A percentile compares a stretch with the other conserved stretches of the same genome.
These are phyloP conservation scores for Cepaea hortensis DNA, from an alignment of 2,888 invertebrate genomes.

Conservation along the genomic window DNA sequence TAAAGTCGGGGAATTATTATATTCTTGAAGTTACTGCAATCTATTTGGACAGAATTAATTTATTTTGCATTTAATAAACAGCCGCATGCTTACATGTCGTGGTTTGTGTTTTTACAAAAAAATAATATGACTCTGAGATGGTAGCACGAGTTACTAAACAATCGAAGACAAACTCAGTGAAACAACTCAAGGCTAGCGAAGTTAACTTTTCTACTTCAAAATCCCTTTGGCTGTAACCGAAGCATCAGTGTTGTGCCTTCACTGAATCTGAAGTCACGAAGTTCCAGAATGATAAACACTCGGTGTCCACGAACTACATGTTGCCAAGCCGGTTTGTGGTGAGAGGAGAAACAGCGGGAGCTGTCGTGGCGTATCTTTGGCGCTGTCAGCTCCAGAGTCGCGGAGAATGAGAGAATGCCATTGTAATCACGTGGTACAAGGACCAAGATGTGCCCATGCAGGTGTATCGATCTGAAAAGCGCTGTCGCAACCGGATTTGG, in stretches of 20 bases:
- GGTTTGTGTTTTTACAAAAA: no score
- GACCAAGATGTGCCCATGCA: slow-evolving; percentile 41
- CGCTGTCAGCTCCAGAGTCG: neutral
- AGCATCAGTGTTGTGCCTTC: neutral
- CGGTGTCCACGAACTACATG: neutral
- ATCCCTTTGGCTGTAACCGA: no score
- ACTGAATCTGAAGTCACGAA: neutral
- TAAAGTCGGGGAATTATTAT: no score
- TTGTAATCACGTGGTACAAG: slow-evolving; percentile 31
- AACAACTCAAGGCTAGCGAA: no score
- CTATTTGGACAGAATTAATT: no score
- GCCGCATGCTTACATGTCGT: no score
- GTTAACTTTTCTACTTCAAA: no score
- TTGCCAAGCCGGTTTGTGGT: neutral
- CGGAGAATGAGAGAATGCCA: slow-evolving; percentile 24
- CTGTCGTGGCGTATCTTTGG: slow-evolving; percentile 15
- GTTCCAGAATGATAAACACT: neutral
- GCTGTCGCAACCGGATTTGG: neutral
- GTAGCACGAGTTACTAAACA: no score
- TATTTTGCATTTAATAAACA: no score
- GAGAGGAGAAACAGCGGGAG: neutral
- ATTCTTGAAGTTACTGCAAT: no score
- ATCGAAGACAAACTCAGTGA: no score
- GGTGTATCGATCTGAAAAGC: slow-evolving; percentile 38
- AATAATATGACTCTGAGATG: no score